These are phyloP conservation scores for Troilus luridus DNA, from an alignment of 2,888 invertebrate genomes.

Conservation along the genomic window DNA sequence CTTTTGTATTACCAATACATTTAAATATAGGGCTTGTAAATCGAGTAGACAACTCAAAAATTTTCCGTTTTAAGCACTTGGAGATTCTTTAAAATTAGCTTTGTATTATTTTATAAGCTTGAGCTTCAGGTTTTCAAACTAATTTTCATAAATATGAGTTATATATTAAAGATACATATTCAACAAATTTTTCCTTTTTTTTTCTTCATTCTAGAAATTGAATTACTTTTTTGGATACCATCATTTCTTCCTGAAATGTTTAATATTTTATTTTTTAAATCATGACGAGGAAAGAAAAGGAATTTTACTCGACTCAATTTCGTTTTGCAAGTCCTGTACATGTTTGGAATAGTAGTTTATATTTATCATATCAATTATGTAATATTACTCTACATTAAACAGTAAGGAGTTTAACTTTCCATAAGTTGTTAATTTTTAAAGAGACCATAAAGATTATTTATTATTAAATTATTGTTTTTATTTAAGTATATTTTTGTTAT, in stretches of 20 bases:
- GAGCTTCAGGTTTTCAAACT: not conserved
- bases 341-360: not conserved
- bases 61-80: not conserved
- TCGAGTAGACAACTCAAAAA: not conserved
- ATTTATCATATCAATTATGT: not conserved
- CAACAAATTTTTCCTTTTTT: not conserved
- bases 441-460: not conserved
- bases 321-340: slow-evolving; percentile 12
- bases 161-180: not conserved
- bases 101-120: not conserved
- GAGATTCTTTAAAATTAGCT: not conserved
- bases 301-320: not conserved
- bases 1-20: slow-evolving; percentile 14
- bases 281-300: not conserved
- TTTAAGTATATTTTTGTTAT: slow-evolving; percentile 47
- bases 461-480: slow-evolving; percentile 43
- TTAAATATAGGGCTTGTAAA: slow-evolving; percentile 46
- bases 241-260: not conserved
- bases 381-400: not conserved
- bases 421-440: not conserved
- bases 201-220: not conserved
- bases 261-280: not conserved
- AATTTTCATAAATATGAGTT: not conserved
- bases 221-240: not conserved
- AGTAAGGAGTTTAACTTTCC: not conserved